These are phyloP conservation scores for Chrysoperla carnea DNA, from an alignment of 1,140 invertebrate species.

Conservation along the genomic window DNA sequence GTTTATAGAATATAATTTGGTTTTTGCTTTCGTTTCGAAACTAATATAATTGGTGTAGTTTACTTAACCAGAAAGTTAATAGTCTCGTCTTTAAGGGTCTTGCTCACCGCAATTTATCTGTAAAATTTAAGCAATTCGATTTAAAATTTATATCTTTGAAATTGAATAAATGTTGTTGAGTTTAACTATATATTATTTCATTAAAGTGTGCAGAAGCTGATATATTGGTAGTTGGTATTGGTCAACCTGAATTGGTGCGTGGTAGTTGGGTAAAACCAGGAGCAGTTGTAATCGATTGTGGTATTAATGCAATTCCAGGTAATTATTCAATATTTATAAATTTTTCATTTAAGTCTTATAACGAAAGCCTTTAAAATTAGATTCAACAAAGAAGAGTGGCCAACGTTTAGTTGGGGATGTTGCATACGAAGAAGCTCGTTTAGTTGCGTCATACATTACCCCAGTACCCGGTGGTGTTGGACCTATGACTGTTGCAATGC, in stretches of 20 bases:
- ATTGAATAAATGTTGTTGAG: no score
- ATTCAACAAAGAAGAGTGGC: constrained; percentile 67
- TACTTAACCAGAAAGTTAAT: no score
- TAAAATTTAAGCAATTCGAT: no score
- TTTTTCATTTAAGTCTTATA: neutral
- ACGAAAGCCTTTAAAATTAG: constrained; percentile 26
- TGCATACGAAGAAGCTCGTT: constrained; percentile 58
- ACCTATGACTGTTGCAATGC: constrained; percentile 97
- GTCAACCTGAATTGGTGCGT: constrained; percentile 79
- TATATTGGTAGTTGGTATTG: constrained; percentile 92
- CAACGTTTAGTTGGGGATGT: constrained; percentile 90
- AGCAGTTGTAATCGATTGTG: constrained; percentile 98
- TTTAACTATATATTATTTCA: no score
- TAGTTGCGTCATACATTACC: constrained; percentile 77
- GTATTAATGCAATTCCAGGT: constrained; percentile 90
- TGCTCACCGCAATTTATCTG: no score
- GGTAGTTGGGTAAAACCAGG: constrained; percentile 95
- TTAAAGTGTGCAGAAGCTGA: constrained; percentile 51
- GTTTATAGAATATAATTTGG: no score
- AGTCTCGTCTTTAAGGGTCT: no score
- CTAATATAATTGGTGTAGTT: no score
- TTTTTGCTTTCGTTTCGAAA: no score
- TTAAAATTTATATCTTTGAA: no score
- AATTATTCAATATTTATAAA: constrained; percentile 10
- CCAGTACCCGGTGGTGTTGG: constrained; percentile 97